These are phyloP conservation scores for Dendrocopos noguchii DNA, from an alignment of 2,113 vertebrate species.

Conservation along the genomic window DNA sequence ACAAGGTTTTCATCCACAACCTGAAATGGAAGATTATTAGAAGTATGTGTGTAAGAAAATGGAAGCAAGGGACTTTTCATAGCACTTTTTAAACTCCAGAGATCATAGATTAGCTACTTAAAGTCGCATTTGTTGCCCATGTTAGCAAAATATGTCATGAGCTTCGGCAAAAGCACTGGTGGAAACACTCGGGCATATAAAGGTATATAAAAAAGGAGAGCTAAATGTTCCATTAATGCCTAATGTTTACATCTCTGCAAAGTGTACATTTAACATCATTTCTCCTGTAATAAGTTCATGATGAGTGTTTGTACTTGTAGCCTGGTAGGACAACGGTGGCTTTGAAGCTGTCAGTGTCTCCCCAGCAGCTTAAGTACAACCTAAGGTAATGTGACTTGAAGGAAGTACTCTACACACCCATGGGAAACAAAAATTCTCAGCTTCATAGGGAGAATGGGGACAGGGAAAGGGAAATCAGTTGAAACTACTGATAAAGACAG, in stretches of 20 bases:
- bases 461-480: neutral
- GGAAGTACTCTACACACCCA: neutral
- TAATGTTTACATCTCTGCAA: neutral
- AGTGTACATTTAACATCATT: neutral
- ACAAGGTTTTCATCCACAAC: constrained; percentile 82
- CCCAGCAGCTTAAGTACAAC: neutral
- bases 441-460: neutral
- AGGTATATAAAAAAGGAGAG: neutral
- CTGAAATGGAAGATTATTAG: constrained; percentile 67
- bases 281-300: rapidly evolving
- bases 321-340: neutral
- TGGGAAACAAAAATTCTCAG: neutral
- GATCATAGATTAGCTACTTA: neutral
- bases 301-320: neutral
- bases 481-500: neutral
- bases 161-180: neutral
- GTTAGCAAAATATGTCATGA: neutral
- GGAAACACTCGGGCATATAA: neutral
- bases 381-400: neutral
- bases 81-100: neutral
- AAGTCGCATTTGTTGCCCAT: neutral
- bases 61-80: neutral
- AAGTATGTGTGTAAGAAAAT: neutral
- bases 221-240: neutral
- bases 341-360: neutral